Percentiles rank a stretch among this genome's conserved stretches.
These are phyloP conservation scores for Gallinago undulata DNA, from an alignment of 2,113 vertebrate genomes.

Conservation along the genomic window DNA sequence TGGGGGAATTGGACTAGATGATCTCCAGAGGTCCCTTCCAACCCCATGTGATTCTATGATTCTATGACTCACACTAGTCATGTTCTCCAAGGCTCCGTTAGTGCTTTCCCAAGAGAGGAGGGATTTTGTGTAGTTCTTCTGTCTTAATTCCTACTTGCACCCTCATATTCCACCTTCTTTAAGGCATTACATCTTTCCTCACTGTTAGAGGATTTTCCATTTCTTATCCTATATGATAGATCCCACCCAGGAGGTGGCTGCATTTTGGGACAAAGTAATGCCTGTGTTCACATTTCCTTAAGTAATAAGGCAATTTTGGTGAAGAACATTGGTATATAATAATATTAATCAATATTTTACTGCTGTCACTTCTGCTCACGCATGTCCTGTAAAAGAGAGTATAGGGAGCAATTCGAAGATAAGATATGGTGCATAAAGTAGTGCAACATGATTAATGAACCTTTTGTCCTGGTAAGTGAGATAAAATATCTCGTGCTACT, in stretches of 20 bases:
- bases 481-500: neutral
- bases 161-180: neutral
- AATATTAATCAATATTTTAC: neutral
- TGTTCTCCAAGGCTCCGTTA: neutral
- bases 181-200: neutral
- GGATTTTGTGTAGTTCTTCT: neutral
- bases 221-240: neutral
- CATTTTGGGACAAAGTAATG: neutral
- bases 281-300: neutral
- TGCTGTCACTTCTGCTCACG: neutral
- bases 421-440: neutral
- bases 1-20: too few species aligned
- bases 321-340: neutral
- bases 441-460: slow-evolving; percentile 27
- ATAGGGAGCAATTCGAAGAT: slow-evolving; percentile 8
- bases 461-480: neutral
- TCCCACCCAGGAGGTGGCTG: neutral
- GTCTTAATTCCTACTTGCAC: neutral
- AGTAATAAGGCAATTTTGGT: neutral
- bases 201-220: neutral
- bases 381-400: slow-evolving; percentile 20
- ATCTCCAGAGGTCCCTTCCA: too few species aligned
- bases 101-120: neutral
- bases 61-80: neutral
- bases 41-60: too few species aligned